Base-by-base conservation (phyloP, 2,888 invertebrate species). In the Lepetodrilus schrolli region DNA sequence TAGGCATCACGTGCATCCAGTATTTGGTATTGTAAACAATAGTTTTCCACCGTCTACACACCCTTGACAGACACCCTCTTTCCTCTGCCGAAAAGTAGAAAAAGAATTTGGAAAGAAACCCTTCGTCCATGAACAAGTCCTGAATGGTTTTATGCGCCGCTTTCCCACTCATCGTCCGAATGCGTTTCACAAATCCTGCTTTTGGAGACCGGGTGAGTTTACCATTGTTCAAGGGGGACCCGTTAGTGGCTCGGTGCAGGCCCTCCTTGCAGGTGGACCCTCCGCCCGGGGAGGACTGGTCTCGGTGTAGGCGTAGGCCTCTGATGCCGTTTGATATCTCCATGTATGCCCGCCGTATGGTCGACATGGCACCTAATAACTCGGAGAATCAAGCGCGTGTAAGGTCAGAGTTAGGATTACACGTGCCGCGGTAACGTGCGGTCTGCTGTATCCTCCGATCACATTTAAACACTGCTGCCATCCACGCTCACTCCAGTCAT, bases 11-110 rank as follows among this genome's bases (percentile, higher is more conserved):
- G 1, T 96, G 96, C 37, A 93, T 93, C 97, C 97, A 98, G 92
- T 94, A 96, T 70, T 94, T 93, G n/a, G 95, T 95, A 83, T 95
- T 94, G 91, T 98, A 98, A 72, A 97, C 92, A 73, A 96, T 93
- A 89, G 96, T 96, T 78, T 96, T 93, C 97, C 97, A 98, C 88
- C 94, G 93, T 77, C 93, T 93, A 91, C 96, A 97, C 73, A 96
- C 94, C 91, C 95, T 95, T 10, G 96, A 95, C 82, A 97, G 92
- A 13, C 93, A 91, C 77, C 95, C 93, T 77, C 96, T 92, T 84
- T 97, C 97, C 82, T 93, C 93, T 13, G 95, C 83, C 37, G 84
- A 86, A 85, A 89, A 87, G 78, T 89, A 88, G 75, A 84, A 78
- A 91, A 97, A 97, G 92, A 97, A 95, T 87, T 93, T 93, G 74